These are phyloP conservation scores for Cyclina sinensis DNA, from an alignment of 1,140 invertebrate species.

Conservation along the genomic window DNA sequence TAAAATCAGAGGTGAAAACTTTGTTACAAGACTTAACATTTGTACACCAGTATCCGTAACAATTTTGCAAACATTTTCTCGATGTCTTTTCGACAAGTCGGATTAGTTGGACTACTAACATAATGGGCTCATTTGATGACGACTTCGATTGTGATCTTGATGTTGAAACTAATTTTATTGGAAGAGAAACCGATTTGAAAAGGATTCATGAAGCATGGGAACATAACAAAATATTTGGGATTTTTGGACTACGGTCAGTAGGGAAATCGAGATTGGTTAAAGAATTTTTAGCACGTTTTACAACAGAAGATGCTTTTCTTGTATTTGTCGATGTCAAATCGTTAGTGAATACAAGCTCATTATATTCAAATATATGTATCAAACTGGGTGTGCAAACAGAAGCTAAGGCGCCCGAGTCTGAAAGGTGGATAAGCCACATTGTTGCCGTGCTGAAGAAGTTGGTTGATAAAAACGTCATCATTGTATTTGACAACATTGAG, in stretches of 20 bases:
- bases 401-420: background rate
- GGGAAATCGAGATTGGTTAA: constrained; percentile 54
- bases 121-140: background rate
- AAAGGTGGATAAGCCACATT: constrained; percentile 11
- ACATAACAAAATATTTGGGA: constrained; percentile 46
- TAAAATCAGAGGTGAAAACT: too few species aligned
- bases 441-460: background rate
- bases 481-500: constrained; percentile 64
- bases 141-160: background rate
- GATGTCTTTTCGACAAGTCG: too few species aligned
- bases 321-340: background rate
- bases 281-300: constrained; percentile 5
- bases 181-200: constrained; percentile 16
- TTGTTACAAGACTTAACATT: too few species aligned
- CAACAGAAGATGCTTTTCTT: background rate
- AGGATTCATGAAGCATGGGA: background rate
- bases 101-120: too few species aligned
- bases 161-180: constrained; percentile 48
- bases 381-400: constrained; percentile 10
- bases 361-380: constrained; percentile 33
- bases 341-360: background rate
- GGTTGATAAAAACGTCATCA: background rate
- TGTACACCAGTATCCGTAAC: too few species aligned
- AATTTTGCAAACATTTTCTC: too few species aligned
- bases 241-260: constrained; percentile 58